These are phyloP conservation scores for Circaetus cinerascens DNA, from an alignment of 2,113 vertebrate genomes.

Conservation along the genomic window DNA sequence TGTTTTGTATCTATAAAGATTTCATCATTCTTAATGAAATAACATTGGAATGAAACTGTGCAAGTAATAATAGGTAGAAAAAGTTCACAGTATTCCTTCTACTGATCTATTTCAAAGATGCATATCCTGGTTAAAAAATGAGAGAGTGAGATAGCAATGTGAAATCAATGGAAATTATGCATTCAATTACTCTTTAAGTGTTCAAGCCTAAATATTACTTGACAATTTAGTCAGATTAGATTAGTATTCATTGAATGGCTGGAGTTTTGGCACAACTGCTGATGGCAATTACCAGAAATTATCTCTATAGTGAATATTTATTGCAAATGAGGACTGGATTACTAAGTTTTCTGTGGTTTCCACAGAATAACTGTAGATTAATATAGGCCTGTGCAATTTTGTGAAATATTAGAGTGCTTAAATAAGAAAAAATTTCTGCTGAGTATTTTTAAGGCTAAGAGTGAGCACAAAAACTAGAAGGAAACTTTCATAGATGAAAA, in stretches of 20 bases:
- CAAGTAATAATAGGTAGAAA: neutral
- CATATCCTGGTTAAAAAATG: neutral
- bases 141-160: neutral
- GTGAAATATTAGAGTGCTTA: neutral
- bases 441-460: neutral
- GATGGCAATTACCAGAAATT: neutral
- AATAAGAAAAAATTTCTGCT: neutral
- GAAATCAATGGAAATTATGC: neutral
- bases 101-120: neutral
- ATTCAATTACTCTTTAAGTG: neutral
- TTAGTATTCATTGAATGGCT: neutral
- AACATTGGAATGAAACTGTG: neutral
- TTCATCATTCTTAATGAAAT: neutral
- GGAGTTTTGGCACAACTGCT: neutral
- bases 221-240: neutral
- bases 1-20: neutral
- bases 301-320: neutral
- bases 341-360: neutral
- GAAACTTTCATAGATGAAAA: neutral
- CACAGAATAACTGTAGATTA: neutral
- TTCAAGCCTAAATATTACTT: slow-evolving; percentile 5
- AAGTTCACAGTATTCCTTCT: neutral
- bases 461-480: accelerated
- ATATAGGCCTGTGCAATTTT: neutral
- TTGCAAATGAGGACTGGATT: neutral